Percentiles rank a stretch among this genome's conserved stretches.
These are phyloP conservation scores for Tinea trinotella DNA, from an alignment of 2,888 invertebrate species.

Conservation along the genomic window DNA sequence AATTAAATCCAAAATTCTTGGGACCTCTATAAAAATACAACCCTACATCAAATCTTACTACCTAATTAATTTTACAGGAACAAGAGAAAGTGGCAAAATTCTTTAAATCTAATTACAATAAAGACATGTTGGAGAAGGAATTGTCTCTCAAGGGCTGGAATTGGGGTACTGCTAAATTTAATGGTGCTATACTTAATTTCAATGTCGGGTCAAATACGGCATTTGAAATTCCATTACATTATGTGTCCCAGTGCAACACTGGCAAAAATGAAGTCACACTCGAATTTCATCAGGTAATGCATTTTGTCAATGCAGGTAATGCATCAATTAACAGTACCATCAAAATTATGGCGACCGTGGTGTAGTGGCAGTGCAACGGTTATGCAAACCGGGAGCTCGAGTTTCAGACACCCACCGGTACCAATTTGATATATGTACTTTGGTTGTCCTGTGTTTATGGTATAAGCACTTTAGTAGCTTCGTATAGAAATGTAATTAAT, in stretches of 20 bases:
- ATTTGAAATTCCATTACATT: conserved; percentile 95
- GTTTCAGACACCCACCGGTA: too few species aligned
- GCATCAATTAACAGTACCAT: too few species aligned
- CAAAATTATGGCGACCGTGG: too few species aligned
- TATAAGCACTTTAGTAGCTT: too few species aligned
- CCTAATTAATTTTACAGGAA: conserved; percentile 73
- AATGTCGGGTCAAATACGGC: conserved; percentile 88
- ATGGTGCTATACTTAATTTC: conserved; percentile 87
- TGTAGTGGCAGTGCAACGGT: too few species aligned
- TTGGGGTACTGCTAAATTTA: conserved; percentile 97
- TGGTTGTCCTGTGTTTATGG: too few species aligned
- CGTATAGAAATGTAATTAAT: too few species aligned
- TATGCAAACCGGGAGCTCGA: too few species aligned
- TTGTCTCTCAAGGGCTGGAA: conserved; percentile 98
- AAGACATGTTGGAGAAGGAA: conserved; percentile 92
- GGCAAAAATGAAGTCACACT: conserved; percentile 98
- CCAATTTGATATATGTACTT: too few species aligned
- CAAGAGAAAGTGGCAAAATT: conserved; percentile 94
- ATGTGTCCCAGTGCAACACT: conserved; percentile 96
- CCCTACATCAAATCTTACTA: too few species aligned
- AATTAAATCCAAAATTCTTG: too few species aligned
- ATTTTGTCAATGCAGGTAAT: background rate
- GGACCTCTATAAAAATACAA: too few species aligned
- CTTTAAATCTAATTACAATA: conserved; percentile 85
- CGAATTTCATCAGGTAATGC: conserved; percentile 91